These are phyloP conservation scores for Dorcus hopei DNA, from an alignment of 2,888 invertebrate genomes.

Conservation along the genomic window DNA sequence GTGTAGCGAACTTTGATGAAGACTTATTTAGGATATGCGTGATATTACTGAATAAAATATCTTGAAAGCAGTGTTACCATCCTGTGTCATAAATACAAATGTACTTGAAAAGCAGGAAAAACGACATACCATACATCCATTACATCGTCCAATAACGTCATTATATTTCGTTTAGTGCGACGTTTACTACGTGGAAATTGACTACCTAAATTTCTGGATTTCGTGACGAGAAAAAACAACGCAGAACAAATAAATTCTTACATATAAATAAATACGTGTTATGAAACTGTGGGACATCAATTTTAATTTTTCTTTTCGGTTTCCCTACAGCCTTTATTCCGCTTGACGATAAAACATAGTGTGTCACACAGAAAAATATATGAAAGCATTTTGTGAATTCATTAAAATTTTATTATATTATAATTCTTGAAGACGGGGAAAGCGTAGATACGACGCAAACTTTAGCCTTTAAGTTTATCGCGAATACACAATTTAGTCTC, in stretches of 20 bases:
- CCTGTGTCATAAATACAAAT: not conserved
- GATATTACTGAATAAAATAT: constrained; percentile 20
- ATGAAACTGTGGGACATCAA: too few species aligned
- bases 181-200: constrained; percentile 9
- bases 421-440: too few species aligned
- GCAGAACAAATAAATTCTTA: not conserved
- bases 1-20: constrained; percentile 32
- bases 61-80: not conserved
- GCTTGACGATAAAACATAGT: too few species aligned
- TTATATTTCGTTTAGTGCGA: constrained; percentile 20
- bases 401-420: too few species aligned
- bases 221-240: not conserved
- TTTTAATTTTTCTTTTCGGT: too few species aligned
- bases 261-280: too few species aligned
- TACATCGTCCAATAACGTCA: constrained; percentile 5
- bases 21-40: constrained; percentile 27
- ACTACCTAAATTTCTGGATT: constrained; percentile 7
- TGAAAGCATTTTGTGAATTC: too few species aligned
- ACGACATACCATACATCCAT: not conserved
- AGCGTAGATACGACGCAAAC: too few species aligned
- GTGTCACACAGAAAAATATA: too few species aligned
- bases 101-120: not conserved
- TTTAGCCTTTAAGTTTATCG: not conserved
- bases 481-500: not conserved
- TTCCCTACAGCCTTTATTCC: too few species aligned